Percentiles rank a stretch among this genome's conserved stretches.
Conservation (phyloP, 2,888 invertebrate genomes). For the Tachina fera region DNA sequence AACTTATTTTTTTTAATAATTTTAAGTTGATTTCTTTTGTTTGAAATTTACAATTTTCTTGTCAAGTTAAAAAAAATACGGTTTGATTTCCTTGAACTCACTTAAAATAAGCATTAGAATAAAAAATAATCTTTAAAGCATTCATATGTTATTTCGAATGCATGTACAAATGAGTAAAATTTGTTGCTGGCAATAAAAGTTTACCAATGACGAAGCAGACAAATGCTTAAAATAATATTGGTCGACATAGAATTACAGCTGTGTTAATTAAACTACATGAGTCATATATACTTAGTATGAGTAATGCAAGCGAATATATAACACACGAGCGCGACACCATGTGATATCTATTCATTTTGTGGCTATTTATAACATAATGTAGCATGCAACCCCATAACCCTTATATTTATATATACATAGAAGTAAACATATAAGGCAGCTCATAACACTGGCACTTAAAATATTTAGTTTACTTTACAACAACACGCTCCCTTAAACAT, state of each 20-base stretch:
- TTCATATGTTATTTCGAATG: too few species aligned
- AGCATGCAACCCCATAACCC: not conserved
- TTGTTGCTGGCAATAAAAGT: too few species aligned
- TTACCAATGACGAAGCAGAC: not conserved
- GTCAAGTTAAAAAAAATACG: too few species aligned
- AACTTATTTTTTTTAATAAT: too few species aligned
- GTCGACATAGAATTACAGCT: not conserved
- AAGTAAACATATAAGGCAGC: not conserved
- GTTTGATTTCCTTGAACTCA: too few species aligned
- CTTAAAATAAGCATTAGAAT: too few species aligned
- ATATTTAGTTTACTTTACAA: not conserved
- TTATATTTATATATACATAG: not conserved
- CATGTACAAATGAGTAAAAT: too few species aligned
- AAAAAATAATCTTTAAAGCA: too few species aligned
- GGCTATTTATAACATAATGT: not conserved
- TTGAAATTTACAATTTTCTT: too few species aligned
- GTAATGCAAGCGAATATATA: not conserved
- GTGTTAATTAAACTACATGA: conserved; percentile 31
- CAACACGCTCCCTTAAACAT: conserved; percentile 1
- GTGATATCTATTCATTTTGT: not conserved
- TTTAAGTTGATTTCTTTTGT: too few species aligned
- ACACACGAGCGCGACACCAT: not conserved
- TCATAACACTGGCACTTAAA: conserved; percentile 1
- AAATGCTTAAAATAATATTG: not conserved
- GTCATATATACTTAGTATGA: not conserved